These are phyloP conservation scores for Parauchenoglanis ngamensis DNA, from an alignment of 2,797 vertebrate genomes.

Conservation along the genomic window DNA sequence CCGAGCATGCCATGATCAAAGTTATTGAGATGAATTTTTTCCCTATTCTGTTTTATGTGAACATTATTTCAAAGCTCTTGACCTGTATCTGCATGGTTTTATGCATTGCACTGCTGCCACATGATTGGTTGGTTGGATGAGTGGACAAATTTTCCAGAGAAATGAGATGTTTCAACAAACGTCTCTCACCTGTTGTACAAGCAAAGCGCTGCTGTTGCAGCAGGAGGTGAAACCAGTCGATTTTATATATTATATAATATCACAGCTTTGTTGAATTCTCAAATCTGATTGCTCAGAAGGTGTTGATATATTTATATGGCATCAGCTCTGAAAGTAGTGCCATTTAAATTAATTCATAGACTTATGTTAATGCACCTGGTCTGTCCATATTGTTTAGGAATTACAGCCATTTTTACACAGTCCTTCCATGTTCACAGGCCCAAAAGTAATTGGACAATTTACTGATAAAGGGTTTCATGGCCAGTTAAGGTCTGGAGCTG, in stretches of 20 bases:
- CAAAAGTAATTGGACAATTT: no score
- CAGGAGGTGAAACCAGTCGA: not conserved
- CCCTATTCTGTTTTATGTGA: not conserved
- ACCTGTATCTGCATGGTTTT: not conserved
- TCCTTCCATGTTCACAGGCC: no score
- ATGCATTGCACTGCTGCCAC: conserved; percentile 4
- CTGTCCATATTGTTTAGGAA: not conserved
- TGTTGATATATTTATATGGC: not conserved
- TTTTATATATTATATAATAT: not conserved
- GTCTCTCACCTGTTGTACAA: not conserved
- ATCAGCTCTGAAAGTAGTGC: not conserved
- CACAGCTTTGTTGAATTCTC: not conserved
- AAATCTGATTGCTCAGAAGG: not conserved
- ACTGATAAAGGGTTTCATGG: no score
- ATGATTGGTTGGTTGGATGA: not conserved
- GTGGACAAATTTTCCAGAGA: not conserved
- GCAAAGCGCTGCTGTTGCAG: not conserved
- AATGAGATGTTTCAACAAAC: not conserved
- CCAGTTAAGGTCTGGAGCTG: no score
- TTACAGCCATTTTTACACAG: no score
- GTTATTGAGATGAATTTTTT: not conserved
- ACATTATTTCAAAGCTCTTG: not conserved
- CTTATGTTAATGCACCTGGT: not conserved
- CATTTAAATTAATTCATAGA: not conserved
- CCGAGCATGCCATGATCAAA: not conserved